Evolutionary conservation across 2,113 vertebrate species (phyloP), one percentile per base, ranked within the genome.

Genomic region (Anhinga anhinga): DNA sequence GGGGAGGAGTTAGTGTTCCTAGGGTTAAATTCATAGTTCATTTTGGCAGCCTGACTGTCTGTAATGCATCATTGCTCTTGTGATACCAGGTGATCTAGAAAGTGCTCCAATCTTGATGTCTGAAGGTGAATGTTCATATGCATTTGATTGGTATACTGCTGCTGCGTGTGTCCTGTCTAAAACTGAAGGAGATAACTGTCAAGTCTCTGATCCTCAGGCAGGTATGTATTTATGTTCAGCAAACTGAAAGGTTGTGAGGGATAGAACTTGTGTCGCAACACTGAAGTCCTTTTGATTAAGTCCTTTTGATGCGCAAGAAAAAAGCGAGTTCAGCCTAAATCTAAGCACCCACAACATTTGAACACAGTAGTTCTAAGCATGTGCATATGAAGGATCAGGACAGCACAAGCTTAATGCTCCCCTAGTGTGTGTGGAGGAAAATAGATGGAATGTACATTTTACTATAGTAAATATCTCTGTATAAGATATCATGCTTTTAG

Each of bases 131-230:
- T 99, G 99, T 79, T 93, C 98, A 5, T 99, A 99, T 13, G 98
- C 98, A 78, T 97, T 99, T 88, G 99, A 99, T 90, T 99, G 99
- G 99, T 98, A 98, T 95, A 99, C 99, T 0, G 98, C 99, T 1
- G 98, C 99, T 4, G 99, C 99, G 2, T 99, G 99, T 25, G 98
- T 99, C 74, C 98, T 99, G 52, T 99, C 99, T 5, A 98, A 97
- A 96, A 98, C 98, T 0, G 98, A 98, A 86, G 99, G 99, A 22
- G 98, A 99, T 29, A 59, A 99, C 86, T 99, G 99, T 96, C 99
- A 96, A 30, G 99, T 99, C 92, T 98, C 99, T 29, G 99, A 99
- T 84, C 82, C 98, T 61, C 98, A 98, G 95, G 98, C 99, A 76
- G 99, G 99, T 99, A 95, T 8, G 98, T 97, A 56, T 89, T 76